phyloP scores from a whole-genome alignment of 2,888 invertebrate species.

The Flabesymbios commensalis region DNA sequence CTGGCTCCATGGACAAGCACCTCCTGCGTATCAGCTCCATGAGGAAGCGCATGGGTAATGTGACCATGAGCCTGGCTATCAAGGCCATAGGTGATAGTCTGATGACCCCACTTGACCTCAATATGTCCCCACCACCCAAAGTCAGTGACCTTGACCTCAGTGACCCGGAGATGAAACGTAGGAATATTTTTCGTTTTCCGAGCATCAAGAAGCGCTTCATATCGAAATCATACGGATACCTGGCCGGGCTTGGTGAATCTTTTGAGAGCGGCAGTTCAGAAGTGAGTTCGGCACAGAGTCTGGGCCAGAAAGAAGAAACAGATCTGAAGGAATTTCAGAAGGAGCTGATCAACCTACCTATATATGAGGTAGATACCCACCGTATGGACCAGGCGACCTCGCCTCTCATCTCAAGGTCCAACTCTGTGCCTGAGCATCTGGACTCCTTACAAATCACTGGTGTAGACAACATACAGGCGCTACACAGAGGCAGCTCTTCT shows the following conservation, averaged over 20 bases:
- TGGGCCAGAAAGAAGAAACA: conserved; percentile 3
- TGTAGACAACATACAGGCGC: conserved; percentile 2
- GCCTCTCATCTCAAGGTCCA: conserved; percentile 56
- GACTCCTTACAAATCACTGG: conserved; percentile 15
- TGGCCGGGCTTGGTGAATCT: conserved; percentile 21
- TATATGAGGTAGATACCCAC: conserved; percentile 58
- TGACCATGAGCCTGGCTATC: conserved; percentile 48
- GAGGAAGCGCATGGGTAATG: conserved; percentile 17
- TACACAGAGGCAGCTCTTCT: background rate
- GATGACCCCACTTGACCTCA: conserved; percentile 50
- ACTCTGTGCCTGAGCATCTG: conserved; percentile 50
- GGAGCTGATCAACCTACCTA: conserved; percentile 67
- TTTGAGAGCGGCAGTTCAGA: conserved; percentile 6
- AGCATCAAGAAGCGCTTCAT: conserved; percentile 55
- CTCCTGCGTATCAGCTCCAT: conserved; percentile 25
- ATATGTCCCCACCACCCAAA: conserved; percentile 20
- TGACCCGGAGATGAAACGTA: conserved; percentile 6
- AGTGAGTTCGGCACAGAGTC: conserved; percentile 6
- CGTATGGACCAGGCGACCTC: conserved; percentile 46
- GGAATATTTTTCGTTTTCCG: conserved; percentile 58
- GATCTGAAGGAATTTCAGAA: conserved; percentile 67
- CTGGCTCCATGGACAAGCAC: conserved; percentile 40
- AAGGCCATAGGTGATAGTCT: conserved; percentile 56
- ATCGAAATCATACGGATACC: conserved; percentile 55
- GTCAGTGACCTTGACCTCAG: conserved; percentile 23